Percentiles rank a stretch among this genome's conserved stretches.
Evolutionary conservation across 2,113 vertebrate genomes (phyloP).

Genomic region (Eurypyga helias): DNA sequence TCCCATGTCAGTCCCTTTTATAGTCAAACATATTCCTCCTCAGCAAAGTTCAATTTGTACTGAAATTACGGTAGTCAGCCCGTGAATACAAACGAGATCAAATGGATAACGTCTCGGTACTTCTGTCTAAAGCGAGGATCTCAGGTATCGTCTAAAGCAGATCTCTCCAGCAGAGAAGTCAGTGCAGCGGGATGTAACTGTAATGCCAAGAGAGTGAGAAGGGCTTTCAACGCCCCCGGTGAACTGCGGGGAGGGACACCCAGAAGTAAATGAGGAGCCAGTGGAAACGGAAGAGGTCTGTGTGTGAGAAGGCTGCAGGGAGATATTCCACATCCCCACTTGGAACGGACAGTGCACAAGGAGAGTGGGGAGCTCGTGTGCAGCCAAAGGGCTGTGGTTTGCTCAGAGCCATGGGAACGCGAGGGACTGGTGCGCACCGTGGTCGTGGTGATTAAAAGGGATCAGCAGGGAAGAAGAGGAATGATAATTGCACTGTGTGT

Average conservation of each 20-base stretch:
- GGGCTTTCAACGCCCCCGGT: background rate
- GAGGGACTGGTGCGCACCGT: background rate
- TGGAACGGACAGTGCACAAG: background rate
- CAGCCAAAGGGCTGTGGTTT: background rate
- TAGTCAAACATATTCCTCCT: background rate
- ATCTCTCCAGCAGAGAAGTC: background rate
- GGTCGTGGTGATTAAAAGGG: background rate
- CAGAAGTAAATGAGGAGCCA: background rate
- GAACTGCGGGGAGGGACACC: background rate
- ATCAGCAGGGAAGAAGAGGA: background rate
- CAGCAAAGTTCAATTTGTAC: background rate
- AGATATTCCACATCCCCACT: accelerated
- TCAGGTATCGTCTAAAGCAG: background rate
- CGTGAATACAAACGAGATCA: conserved; percentile 19
- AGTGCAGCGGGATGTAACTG: background rate
- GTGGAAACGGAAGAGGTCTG: background rate
- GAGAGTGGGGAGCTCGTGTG: background rate
- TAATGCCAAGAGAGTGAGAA: background rate
- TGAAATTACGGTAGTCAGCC: background rate
- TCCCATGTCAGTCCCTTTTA: background rate
- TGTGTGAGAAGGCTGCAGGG: background rate
- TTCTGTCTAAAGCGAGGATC: background rate
- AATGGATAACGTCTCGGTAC: background rate
- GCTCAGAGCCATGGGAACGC: background rate
- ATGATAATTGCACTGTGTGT: background rate